Base-by-base conservation (phyloP, 2,888 invertebrate species). In the Trachelus stipa region DNA sequence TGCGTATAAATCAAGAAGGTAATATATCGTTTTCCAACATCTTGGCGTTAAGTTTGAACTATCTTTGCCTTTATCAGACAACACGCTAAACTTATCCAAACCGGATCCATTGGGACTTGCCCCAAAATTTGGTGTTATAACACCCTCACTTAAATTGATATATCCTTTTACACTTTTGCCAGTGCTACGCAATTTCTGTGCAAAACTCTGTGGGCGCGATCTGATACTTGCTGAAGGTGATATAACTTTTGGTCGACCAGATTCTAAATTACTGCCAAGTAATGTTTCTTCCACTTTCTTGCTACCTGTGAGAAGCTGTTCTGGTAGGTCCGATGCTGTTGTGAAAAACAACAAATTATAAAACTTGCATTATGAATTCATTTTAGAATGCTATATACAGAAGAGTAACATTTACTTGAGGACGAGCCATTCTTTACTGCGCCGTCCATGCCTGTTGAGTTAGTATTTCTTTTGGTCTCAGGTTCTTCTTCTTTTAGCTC, bases 21-120 rank as follows among this genome's bases (percentile, higher is more conserved):
- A 96, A 91, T 98, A 98, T 84, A 99, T 96, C 0, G 98, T 98
- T 89, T 97, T 96, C 98, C 98, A 99, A 89, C 98, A 98, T 85
- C 96, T 95, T 15, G 97, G 97, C 4, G 95, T 94, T 82, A 93
- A 82, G 75, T 88, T 90, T 1, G 87, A 85, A 6, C 86, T 86
- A 71, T 90, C 91, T 83, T 91, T 91, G 81, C 92, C 92, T 82
- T 93, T 93, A 79, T 93, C 93, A 0, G 93, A 92, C 2, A 92
- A 88, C 0, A 93, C 90, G 1, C 92, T 92, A 68, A 92, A 92
- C 81, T 92, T 92, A 77, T 93, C 93, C 74, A 93, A 87, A 0
- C 93, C 94, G 34, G 94, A 93, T 73, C 92, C 92, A 12, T 94
- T 94, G 0, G 94, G 94, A 88, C 94, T 94, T n/a, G 92, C 94